Conservation (phyloP, 2,113 vertebrate genomes). For the Camelus bactrianus region DNA sequence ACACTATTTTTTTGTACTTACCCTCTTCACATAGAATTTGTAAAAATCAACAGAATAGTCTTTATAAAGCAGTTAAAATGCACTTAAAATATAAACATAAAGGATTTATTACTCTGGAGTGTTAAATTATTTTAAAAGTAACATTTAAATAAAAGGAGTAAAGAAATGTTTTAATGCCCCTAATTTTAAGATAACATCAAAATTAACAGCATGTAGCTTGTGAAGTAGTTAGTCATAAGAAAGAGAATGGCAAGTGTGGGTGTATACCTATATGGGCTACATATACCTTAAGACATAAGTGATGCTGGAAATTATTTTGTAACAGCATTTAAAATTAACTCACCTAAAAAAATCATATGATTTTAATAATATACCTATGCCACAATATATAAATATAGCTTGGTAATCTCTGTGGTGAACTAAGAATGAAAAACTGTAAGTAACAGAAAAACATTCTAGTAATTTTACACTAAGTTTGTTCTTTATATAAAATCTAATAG, state of each 20-base stretch:
- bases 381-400: not conserved
- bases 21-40: conserved; percentile 1
- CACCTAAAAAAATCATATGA: not conserved
- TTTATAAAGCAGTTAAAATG: conserved; percentile 47
- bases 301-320: conserved; percentile 1
- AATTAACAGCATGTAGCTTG: not conserved
- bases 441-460: conserved; percentile 27
- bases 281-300: not conserved
- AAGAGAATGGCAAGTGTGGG: not conserved
- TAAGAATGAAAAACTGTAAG: conserved; percentile 43
- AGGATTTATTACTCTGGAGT: not conserved
- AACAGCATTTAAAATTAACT: conserved; percentile 37
- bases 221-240: not conserved
- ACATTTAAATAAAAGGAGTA: not conserved
- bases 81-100: not conserved
- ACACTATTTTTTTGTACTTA: conserved; percentile 15
- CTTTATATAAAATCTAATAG: conserved; percentile 22
- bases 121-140: conserved; percentile 48
- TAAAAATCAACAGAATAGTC: not conserved
- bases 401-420: conserved; percentile 25
- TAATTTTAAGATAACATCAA: conserved; percentile 35
- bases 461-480: conserved; percentile 54
- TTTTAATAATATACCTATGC: conserved; percentile 6
- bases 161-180: not conserved
- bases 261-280: not conserved